These are phyloP conservation scores for Apeltes quadracus DNA, from an alignment of 2,113 vertebrate species.

Conservation along the genomic window DNA sequence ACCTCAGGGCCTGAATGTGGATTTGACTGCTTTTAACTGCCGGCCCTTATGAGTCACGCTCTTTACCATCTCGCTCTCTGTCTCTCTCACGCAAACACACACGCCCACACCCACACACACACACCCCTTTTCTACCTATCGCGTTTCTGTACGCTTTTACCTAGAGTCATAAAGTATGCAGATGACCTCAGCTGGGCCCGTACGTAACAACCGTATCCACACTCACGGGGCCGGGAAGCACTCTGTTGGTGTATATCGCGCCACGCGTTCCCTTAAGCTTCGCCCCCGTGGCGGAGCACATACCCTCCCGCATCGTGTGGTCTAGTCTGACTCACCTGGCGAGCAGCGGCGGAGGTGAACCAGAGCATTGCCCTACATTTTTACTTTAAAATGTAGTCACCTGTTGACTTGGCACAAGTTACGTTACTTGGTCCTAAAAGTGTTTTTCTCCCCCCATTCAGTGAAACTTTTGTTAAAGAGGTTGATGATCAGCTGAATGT, in stretches of 20 bases:
- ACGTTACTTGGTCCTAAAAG: constrained; percentile 44
- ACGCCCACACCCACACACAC: neutral
- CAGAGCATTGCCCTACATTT: constrained; percentile 37
- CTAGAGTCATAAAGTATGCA: constrained; percentile 77
- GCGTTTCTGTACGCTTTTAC: constrained; percentile 50
- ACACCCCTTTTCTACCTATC: constrained; percentile 15
- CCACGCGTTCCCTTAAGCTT: constrained; percentile 44
- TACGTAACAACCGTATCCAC: constrained; percentile 66
- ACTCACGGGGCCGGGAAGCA: constrained; percentile 36
- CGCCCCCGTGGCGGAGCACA: constrained; percentile 37
- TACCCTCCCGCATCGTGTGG: constrained; percentile 26
- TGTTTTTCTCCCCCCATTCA: constrained; percentile 13
- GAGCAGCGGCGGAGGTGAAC: constrained; percentile 18
- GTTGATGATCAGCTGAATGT: constrained; percentile 40
- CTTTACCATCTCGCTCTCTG: constrained; percentile 6
- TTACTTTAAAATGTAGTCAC: constrained; percentile 27
- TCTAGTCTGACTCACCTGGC: constrained; percentile 35
- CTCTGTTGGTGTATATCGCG: constrained; percentile 69
- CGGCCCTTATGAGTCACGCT: constrained; percentile 5
- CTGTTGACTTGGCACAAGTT: constrained; percentile 45
- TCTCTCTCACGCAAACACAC: neutral
- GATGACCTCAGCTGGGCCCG: constrained; percentile 68
- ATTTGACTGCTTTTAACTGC: constrained; percentile 25
- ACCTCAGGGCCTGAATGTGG: constrained; percentile 29
- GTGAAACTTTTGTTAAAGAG: constrained; percentile 16